phyloP scores from a whole-genome alignment of 1,140 invertebrate species.

The Colletes gigas region DNA sequence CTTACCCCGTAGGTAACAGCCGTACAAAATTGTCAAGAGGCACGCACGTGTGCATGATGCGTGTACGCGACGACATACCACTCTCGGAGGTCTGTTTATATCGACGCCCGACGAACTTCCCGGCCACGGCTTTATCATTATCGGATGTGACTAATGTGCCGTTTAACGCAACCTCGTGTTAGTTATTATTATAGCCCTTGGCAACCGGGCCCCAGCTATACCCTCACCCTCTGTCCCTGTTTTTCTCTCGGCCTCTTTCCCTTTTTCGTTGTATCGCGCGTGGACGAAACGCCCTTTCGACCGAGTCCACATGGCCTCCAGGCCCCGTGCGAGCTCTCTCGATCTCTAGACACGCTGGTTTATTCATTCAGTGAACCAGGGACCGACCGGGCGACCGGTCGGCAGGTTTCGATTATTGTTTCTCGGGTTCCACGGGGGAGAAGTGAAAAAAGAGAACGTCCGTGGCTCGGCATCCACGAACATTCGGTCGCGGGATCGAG shows the following conservation, averaged over 20 bases:
- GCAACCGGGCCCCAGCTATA: slow-evolving; percentile 55
- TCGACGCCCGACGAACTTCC: slow-evolving; percentile 66
- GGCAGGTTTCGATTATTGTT: slow-evolving; percentile 61
- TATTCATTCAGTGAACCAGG: slow-evolving; percentile 56
- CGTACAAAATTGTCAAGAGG: slow-evolving; percentile 39
- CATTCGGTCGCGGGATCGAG: neutral
- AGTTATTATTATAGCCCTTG: slow-evolving; percentile 76
- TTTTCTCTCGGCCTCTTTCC: neutral
- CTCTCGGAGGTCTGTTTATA: slow-evolving; percentile 61
- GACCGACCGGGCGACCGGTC: slow-evolving; percentile 49
- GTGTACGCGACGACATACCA: slow-evolving; percentile 11
- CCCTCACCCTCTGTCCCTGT: slow-evolving; percentile 29
- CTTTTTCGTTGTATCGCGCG: slow-evolving; percentile 35
- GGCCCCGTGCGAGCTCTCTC: slow-evolving; percentile 24
- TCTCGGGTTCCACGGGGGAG: slow-evolving; percentile 48
- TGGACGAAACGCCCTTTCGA: slow-evolving; percentile 59
- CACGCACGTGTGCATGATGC: slow-evolving; percentile 31
- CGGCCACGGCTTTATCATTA: slow-evolving; percentile 73
- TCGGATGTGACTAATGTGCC: slow-evolving; percentile 75
- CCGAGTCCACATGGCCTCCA: slow-evolving; percentile 45
- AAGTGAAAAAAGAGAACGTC: slow-evolving; percentile 20
- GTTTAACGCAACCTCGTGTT: slow-evolving; percentile 76
- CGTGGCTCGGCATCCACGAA: neutral
- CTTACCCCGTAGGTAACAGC: slow-evolving; percentile 31
- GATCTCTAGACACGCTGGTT: slow-evolving; percentile 51